A percentile compares a stretch with the other conserved stretches of the same genome.
Conservation (phyloP, 2,113 vertebrate species). For the Brachionichthys hirsutus region DNA sequence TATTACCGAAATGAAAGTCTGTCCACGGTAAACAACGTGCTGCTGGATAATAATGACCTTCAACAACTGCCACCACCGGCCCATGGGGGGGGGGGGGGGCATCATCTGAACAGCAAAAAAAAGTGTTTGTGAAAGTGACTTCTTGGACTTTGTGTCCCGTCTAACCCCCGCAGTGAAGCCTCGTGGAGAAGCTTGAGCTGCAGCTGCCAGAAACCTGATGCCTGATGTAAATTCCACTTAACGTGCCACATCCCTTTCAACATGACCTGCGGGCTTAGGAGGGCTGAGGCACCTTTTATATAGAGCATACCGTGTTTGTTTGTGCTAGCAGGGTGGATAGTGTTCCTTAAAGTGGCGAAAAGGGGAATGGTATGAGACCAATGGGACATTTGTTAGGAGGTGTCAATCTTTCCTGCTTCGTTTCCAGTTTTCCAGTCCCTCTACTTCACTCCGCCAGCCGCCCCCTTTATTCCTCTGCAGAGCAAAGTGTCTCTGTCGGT, state of each 20-base stretch:
- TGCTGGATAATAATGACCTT: constrained; percentile 13
- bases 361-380: constrained; percentile 20
- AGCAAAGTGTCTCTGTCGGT: constrained; percentile 54
- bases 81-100: too few relatives aligned
- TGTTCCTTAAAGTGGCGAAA: constrained; percentile 48
- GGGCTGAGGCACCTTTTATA: constrained; percentile 69
- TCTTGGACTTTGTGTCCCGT: constrained; percentile 56
- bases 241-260: constrained; percentile 72
- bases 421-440: constrained; percentile 58
- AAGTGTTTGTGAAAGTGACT: constrained; percentile 68
- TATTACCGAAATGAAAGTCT: constrained; percentile 23
- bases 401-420: constrained; percentile 32
- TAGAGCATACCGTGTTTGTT: constrained; percentile 73
- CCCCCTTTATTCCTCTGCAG: constrained; percentile 15
- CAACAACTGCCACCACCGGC: not conserved
- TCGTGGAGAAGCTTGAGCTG: constrained; percentile 59
- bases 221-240: constrained; percentile 79
- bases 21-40: constrained; percentile 19
- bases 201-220: constrained; percentile 72
- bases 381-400: constrained; percentile 24
- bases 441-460: not conserved
- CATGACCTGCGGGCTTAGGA: constrained; percentile 56
- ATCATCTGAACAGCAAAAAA: constrained; percentile 45
- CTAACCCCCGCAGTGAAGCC: constrained; percentile 51
- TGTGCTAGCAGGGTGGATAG: constrained; percentile 49